Percentiles rank a stretch among this genome's conserved stretches.
Evolutionary conservation across 2,113 vertebrate species (phyloP).

Genomic region (Anser cygnoides): DNA sequence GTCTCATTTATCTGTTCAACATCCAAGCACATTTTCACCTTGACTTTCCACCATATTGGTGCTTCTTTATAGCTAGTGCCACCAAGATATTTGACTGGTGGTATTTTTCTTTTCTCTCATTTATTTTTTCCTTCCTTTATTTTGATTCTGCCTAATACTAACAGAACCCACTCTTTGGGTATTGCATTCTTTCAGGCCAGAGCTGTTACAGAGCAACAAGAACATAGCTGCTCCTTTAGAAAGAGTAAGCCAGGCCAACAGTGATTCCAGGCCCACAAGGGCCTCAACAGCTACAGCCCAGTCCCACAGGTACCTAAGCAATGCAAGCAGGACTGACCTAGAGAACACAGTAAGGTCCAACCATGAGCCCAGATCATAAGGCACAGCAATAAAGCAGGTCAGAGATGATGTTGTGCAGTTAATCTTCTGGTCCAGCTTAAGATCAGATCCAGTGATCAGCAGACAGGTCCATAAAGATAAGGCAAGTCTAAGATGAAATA

Average conservation of each 20-base stretch:
- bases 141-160: background rate
- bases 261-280: background rate
- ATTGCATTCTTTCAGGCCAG: background rate
- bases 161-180: background rate
- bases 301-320: background rate
- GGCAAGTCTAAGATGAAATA: background rate
- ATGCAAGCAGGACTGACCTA: background rate
- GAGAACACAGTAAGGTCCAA: background rate
- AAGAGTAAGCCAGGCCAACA: background rate
- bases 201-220: background rate
- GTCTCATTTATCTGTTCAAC: background rate
- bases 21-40: background rate
- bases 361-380: background rate
- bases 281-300: background rate
- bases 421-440: background rate
- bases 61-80: background rate
- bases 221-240: background rate
- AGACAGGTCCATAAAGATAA: background rate
- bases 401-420: background rate
- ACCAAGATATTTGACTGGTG: no score
- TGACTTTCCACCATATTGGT: background rate
- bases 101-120: background rate
- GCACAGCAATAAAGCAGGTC: background rate
- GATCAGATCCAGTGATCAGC: background rate
- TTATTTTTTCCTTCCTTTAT: background rate